phyloP scores from a whole-genome alignment of 2,113 vertebrate genomes.

The Microcebus jonahi region DNA sequence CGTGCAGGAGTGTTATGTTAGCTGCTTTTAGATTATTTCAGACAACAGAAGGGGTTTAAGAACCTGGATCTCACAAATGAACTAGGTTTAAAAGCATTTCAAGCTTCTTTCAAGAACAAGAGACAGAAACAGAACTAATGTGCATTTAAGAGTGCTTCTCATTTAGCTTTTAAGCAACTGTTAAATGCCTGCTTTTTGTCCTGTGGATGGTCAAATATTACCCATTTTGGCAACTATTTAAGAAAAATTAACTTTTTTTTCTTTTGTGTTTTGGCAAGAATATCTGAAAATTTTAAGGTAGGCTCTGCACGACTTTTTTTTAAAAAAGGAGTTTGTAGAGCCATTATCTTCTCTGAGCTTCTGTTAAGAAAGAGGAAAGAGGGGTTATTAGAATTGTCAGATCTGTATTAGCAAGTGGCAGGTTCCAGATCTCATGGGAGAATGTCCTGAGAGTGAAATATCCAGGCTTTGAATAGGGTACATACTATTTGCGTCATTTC shows the following conservation, averaged over 20 bases:
- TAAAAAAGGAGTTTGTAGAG: background rate
- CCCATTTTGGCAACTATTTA: background rate
- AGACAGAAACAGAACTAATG: background rate
- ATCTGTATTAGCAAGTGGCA: background rate
- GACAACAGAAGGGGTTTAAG: background rate
- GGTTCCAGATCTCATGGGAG: slow-evolving; percentile 1
- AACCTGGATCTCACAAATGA: background rate
- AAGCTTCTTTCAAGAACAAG: background rate
- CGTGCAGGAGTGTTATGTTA: background rate
- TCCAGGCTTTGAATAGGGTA: slow-evolving; percentile 23
- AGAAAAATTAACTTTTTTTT: slow-evolving; percentile 5
- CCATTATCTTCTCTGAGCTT: background rate
- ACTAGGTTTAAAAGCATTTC: slow-evolving; percentile 18
- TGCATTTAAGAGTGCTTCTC: background rate
- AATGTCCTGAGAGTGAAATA: slow-evolving; percentile 13
- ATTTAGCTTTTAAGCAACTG: slow-evolving; percentile 35
- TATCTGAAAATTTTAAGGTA: background rate
- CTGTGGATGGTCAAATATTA: background rate
- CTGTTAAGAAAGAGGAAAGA: background rate
- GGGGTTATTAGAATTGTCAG: background rate
- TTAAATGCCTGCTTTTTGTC: background rate
- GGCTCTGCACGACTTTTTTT: background rate
- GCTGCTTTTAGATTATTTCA: background rate
- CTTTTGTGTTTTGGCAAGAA: background rate
- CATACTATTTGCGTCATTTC: slow-evolving; percentile 73